A percentile compares a stretch with the other conserved stretches of the same genome.
These are phyloP conservation scores for Cossypha niveicapilla DNA, from an alignment of 2,797 vertebrate genomes.

Conservation along the genomic window DNA sequence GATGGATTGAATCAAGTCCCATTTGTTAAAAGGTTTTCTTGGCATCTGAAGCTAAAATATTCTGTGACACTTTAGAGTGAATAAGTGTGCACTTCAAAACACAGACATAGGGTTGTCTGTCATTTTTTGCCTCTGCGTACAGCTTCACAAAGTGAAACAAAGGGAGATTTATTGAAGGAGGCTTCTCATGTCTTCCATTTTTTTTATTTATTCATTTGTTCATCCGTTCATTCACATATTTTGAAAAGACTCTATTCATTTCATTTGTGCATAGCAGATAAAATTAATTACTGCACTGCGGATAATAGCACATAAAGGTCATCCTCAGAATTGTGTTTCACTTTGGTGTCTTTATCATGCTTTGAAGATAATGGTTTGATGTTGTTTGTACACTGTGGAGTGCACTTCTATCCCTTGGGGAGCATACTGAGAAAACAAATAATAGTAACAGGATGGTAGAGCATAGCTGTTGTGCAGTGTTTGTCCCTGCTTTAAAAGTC, in stretches of 20 bases:
- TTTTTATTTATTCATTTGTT: not conserved
- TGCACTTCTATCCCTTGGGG: conserved; percentile 24
- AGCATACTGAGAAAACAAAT: conserved; percentile 45
- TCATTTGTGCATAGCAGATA: conserved; percentile 21
- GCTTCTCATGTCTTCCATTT: not conserved
- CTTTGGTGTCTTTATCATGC: conserved; percentile 10
- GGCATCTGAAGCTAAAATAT: conserved; percentile 42
- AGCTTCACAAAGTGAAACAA: conserved; percentile 37
- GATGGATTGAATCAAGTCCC: conserved; percentile 27
- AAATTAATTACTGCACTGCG: conserved; percentile 48
- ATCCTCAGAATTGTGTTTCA: conserved; percentile 35
- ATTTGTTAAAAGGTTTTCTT: conserved; percentile 38
- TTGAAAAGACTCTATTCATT: conserved; percentile 23
- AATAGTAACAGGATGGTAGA: not conserved
- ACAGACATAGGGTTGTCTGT: not conserved
- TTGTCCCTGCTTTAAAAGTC: not conserved
- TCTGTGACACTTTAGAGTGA: conserved; percentile 44
- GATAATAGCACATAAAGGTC: conserved; percentile 38
- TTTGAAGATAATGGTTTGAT: conserved; percentile 44
- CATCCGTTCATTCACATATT: not conserved
- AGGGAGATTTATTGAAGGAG: conserved; percentile 20
- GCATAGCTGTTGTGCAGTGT: not conserved
- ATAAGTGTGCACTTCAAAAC: conserved; percentile 38
- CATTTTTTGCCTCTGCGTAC: not conserved
- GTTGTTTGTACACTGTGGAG: conserved; percentile 38